Evolutionary conservation across 2,797 vertebrate genomes (phyloP).

Genomic region (Amniataba percoides): DNA sequence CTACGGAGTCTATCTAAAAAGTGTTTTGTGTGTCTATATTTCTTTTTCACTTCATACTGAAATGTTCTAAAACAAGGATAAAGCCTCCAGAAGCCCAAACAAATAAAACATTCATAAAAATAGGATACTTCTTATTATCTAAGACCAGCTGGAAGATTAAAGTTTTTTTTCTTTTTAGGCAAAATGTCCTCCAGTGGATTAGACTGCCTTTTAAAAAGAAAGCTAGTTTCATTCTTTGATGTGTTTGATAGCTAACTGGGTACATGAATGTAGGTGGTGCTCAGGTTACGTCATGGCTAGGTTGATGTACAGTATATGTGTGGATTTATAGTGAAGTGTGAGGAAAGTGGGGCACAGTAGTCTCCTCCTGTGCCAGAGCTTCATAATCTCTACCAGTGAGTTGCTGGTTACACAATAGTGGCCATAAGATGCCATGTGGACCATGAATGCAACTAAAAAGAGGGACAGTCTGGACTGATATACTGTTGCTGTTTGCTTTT

Average conservation of each 20-base stretch:
- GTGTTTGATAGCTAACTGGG: background rate
- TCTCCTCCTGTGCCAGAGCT: constrained; percentile 29
- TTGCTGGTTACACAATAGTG: constrained; percentile 54
- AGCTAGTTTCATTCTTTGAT: background rate
- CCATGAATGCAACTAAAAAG: constrained; percentile 51
- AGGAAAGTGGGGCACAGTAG: constrained; percentile 25
- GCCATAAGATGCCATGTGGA: constrained; percentile 47
- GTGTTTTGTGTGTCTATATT: background rate
- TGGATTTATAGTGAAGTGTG: constrained; percentile 1
- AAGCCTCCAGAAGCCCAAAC: background rate
- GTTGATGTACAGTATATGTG: background rate
- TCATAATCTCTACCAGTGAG: constrained; percentile 35
- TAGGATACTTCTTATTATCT: background rate
- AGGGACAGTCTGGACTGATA: constrained; percentile 61
- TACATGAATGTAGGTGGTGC: background rate
- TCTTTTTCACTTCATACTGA: background rate
- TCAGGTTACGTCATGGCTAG: background rate
- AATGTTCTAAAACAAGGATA: background rate
- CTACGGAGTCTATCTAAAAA: background rate
- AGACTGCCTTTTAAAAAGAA: background rate
- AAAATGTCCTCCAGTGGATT: background rate
- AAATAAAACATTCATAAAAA: constrained; percentile 3
- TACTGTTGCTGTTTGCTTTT: constrained; percentile 56
- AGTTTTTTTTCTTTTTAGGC: background rate
- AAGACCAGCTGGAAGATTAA: constrained; percentile 6